Conservation (phyloP, 2,888 invertebrate genomes). For the Eupithecia abbreviata region DNA sequence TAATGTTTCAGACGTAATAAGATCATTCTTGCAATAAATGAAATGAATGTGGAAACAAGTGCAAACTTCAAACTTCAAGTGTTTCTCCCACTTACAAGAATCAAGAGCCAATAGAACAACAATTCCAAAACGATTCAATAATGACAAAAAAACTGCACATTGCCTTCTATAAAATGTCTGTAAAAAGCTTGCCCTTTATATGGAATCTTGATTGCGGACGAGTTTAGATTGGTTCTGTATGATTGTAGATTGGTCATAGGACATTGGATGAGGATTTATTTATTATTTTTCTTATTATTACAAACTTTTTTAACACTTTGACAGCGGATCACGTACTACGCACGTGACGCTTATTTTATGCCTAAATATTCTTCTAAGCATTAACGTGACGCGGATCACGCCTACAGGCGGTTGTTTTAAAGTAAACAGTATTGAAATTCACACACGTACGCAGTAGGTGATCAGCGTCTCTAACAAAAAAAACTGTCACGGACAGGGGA, state of each 20-base stretch:
- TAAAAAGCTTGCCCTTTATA: slow-evolving; percentile 28
- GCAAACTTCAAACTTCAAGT: not conserved
- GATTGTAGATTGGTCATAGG: slow-evolving; percentile 6
- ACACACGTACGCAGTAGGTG: no score
- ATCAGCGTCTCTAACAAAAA: no score
- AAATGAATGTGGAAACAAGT: not conserved
- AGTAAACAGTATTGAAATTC: no score
- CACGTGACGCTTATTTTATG: no score
- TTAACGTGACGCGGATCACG: no score
- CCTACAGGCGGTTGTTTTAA: no score
- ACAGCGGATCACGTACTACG: no score
- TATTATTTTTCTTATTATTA: not conserved
- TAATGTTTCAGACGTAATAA: no score
- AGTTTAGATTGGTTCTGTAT: slow-evolving; percentile 27
- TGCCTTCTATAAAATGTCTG: slow-evolving; percentile 25
- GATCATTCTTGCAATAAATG: no score
- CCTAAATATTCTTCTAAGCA: no score
- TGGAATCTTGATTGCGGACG: slow-evolving; percentile 27
- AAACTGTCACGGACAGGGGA: no score
- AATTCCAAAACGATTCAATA: slow-evolving; percentile 1
- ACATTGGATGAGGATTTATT: not conserved
- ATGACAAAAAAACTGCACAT: slow-evolving; percentile 15
- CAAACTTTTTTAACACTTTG: no score
- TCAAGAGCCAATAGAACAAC: slow-evolving; percentile 8
- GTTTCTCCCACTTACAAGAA: not conserved